Percentiles rank a stretch among this genome's conserved stretches.
Conservation (phyloP, 2,888 invertebrate species). For the Tenthredo scrophulariae region DNA sequence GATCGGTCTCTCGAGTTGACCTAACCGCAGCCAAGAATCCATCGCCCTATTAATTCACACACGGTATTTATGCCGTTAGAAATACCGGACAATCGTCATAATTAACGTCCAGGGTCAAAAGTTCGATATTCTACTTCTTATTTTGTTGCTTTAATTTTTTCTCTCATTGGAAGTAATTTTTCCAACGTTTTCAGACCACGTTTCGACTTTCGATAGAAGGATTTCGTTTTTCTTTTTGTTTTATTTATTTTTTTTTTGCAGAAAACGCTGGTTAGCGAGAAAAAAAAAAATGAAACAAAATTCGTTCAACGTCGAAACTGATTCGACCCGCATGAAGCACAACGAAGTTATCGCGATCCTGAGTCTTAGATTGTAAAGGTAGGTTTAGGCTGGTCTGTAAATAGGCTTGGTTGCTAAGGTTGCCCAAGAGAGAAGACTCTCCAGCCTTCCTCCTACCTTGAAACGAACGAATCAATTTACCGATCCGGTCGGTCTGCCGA, state of each 20-base stretch:
- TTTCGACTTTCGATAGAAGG: not conserved
- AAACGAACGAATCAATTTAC: constrained; percentile 45
- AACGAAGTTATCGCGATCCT: constrained; percentile 41
- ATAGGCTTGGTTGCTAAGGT: constrained; percentile 46
- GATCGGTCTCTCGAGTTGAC: not conserved
- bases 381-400: constrained; percentile 32
- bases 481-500: constrained; percentile 36
- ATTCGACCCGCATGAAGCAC: not conserved
- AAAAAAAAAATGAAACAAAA: not conserved
- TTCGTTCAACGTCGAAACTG: constrained; percentile 7
- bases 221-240: too few relatives aligned
- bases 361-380: constrained; percentile 40
- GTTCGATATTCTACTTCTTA: not conserved
- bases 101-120: not conserved
- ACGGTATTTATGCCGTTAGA: not conserved
- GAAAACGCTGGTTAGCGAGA: not conserved
- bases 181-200: not conserved
- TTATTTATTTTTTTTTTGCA: not conserved
- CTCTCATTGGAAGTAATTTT: not conserved
- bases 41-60: not conserved
- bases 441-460: not conserved
- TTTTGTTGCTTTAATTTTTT: not conserved
- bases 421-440: constrained; percentile 34
- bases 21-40: not conserved
- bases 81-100: not conserved